A percentile compares a stretch with the other conserved stretches of the same genome.
Evolutionary conservation across 92 coral and sea anemone species (phyloP).

Genomic region (Zoanthus solanderi): DNA sequence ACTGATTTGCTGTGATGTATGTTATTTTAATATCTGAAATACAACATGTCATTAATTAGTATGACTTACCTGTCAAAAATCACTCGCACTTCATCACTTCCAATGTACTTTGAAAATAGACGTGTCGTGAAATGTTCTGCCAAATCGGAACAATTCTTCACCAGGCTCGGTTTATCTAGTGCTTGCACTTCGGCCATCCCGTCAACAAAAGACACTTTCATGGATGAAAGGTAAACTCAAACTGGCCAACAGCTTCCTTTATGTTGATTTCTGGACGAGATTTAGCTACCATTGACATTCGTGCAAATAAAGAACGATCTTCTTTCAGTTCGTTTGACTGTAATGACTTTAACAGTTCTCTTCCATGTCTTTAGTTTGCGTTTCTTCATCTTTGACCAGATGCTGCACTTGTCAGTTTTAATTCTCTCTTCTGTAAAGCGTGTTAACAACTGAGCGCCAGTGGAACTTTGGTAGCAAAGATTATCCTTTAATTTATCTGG

Average conservation of each 20-base stretch:
- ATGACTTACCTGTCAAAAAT: conserved; percentile 57
- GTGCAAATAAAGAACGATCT: conserved; percentile 51
- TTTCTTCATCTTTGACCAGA: conserved; percentile 51
- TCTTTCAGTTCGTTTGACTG: conserved; percentile 42
- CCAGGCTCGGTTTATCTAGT: conserved; percentile 58
- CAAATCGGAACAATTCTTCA: conserved; percentile 58
- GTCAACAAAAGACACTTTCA: conserved; percentile 49
- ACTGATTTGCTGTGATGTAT: neutral
- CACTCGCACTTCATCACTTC: conserved; percentile 54
- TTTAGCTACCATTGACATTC: conserved; percentile 7
- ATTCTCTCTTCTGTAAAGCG: conserved; percentile 26
- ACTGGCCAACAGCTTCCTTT: conserved; percentile 41
- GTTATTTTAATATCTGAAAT: neutral
- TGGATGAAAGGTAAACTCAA: neutral
- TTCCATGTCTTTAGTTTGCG: conserved; percentile 45
- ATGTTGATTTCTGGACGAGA: conserved; percentile 33
- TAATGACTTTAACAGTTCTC: conserved; percentile 10
- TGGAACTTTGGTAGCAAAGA: conserved; percentile 41
- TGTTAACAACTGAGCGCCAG: conserved; percentile 11
- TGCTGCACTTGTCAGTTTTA: neutral
- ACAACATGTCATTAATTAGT: conserved; percentile 29
- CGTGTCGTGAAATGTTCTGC: conserved; percentile 61
- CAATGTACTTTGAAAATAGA: conserved; percentile 56
- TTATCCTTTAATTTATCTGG: conserved; percentile 35
- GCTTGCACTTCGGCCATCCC: conserved; percentile 77